phyloP scores from a whole-genome alignment of 2,888 invertebrate species.

The Crossocerus cetratus region DNA sequence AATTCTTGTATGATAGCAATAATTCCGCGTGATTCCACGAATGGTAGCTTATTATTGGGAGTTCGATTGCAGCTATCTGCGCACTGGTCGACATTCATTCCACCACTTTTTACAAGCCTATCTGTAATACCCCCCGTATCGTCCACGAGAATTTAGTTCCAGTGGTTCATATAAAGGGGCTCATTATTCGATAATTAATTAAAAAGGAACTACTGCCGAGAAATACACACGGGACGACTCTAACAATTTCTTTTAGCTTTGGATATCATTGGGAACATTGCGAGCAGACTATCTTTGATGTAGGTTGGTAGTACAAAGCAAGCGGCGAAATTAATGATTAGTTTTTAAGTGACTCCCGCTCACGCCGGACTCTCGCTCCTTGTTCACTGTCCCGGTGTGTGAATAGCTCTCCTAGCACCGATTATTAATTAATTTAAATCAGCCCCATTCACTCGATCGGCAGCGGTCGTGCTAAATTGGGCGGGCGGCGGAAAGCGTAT shows the following conservation, averaged over 20 bases:
- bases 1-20: slow-evolving; percentile 24
- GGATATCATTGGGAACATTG: slow-evolving; percentile 33
- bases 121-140: neutral
- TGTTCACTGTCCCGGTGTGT: slow-evolving; percentile 3
- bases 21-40: slow-evolving; percentile 24
- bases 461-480: no score
- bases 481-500: no score
- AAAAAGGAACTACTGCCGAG: neutral
- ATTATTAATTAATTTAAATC: slow-evolving; percentile 31
- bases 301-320: slow-evolving; percentile 16
- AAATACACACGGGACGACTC: no score
- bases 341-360: slow-evolving; percentile 31
- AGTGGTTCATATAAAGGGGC: no score
- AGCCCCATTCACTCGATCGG: neutral
- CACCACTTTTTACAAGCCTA: neutral
- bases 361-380: slow-evolving; percentile 12
- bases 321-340: slow-evolving; percentile 19
- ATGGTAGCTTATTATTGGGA: neutral
- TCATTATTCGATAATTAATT: slow-evolving; percentile 18
- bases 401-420: slow-evolving; percentile 19
- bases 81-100: neutral
- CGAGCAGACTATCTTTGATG: slow-evolving; percentile 19
- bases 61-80: neutral
- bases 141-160: neutral
- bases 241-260: slow-evolving; percentile 5